Evolutionary conservation across 1,140 invertebrate species (phyloP), one percentile per base, ranked within the genome.

Genomic region (Papilio machaon): DNA sequence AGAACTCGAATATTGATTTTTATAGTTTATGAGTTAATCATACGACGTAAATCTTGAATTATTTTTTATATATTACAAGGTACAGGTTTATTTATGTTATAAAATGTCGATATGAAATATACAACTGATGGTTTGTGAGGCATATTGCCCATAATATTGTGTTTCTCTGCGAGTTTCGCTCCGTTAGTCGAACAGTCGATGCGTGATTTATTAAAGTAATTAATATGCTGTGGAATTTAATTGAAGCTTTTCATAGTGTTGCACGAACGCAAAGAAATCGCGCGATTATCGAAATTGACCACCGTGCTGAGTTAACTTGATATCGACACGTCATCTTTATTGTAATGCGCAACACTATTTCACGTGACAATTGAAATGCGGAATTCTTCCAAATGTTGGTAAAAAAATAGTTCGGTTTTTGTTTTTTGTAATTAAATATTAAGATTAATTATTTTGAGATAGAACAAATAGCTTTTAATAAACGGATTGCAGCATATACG

Each of bases 121-220:
- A 70, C 23, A 70, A 30, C 30, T 15, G 30, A 17, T 35, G 11
- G 13, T 70, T 70, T 38, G 64, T 35, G 13, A 70, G 13, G 64
- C 64, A 3, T 70, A 70, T 35, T 35, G 11, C 30, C 64, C 6
- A 67, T 67, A 67, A 70, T 70, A 70, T 70, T 70, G 30, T 38
- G 17, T 70, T 70, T 70, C 30, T 15, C 30, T 4, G 64, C 13
- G 64, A 82, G 82, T 86, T 86, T 86, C 82, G 84, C 82, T 70
- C 77, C 79, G 82, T 87, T 85, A 84, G 82, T 78, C 80, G 85
- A 90, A 91, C 84, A 89, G 89, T 89, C 87, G 87, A 87, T 87
- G 88, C 85, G 84, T 85, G 88, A 86, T 91, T 90, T 85, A 87
- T 90, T 90, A 91, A 92, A 90, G 84, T 90, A 88, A 92, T 91